A percentile compares a stretch with the other conserved stretches of the same genome.
Evolutionary conservation across 1,140 invertebrate genomes (phyloP).

Genomic region (Mya arenaria): DNA sequence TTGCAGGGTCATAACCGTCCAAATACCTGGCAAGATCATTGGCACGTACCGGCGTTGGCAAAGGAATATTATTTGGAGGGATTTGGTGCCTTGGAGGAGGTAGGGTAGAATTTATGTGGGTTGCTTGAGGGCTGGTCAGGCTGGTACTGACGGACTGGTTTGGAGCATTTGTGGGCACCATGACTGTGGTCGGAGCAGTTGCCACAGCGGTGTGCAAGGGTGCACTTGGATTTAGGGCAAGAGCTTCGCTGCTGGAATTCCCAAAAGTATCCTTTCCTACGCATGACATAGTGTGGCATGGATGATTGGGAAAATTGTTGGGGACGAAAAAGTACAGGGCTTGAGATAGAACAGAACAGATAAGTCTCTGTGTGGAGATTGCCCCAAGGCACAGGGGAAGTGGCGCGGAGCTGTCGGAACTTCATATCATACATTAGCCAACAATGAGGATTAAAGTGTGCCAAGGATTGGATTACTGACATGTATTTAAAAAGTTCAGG

Average conservation of each 20-base stretch:
- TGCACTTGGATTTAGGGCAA: not conserved
- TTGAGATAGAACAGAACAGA: not conserved
- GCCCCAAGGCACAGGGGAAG: not conserved
- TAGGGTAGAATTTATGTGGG: no score
- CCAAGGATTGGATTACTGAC: constrained; percentile 2
- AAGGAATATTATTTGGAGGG: no score
- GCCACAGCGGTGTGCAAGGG: not conserved
- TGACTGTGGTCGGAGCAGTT: not conserved
- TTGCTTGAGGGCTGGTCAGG: not conserved
- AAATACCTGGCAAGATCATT: not conserved
- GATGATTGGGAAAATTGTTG: not conserved
- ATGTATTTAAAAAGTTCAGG: constrained; percentile 5
- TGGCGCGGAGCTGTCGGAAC: not conserved
- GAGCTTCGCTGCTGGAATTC: not conserved
- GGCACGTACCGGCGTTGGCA: not conserved
- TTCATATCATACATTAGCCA: constrained; percentile 6
- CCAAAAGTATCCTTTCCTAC: not conserved
- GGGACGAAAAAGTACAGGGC: not conserved
- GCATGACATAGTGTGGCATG: not conserved
- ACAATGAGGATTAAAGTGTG: not conserved
- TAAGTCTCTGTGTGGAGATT: constrained; percentile 7
- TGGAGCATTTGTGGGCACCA: not conserved
- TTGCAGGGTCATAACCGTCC: not conserved
- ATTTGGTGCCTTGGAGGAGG: no score
- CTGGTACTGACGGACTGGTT: not conserved